A percentile compares a stretch with the other conserved stretches of the same genome.
Evolutionary conservation across 2,113 vertebrate species (phyloP).

Genomic region (Lethenteron reissneri): DNA sequence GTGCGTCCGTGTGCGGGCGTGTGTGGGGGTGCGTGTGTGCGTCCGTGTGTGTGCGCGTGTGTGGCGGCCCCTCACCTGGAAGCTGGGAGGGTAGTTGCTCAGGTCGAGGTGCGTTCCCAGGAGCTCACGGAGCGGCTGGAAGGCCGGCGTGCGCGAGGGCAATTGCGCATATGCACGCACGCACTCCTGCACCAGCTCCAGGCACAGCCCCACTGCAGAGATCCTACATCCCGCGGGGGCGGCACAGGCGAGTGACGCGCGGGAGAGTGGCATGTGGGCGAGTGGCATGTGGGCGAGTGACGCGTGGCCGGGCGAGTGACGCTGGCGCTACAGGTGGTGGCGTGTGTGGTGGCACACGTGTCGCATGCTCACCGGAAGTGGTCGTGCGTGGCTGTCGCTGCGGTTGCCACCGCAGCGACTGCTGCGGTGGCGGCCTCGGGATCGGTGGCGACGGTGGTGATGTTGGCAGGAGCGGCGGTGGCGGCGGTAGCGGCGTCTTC

Average conservation of each 20-base stretch:
- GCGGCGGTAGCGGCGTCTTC: no score
- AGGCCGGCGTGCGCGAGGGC: conserved; percentile 30
- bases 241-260: background rate
- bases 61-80: conserved; percentile 32
- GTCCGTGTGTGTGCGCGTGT: background rate
- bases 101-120: conserved; percentile 29
- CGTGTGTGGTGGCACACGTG: no score
- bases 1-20: background rate
- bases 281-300: background rate
- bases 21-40: background rate
- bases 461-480: no score
- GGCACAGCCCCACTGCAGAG: conserved; percentile 34
- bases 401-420: no score
- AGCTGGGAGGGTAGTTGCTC: conserved; percentile 20
- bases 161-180: conserved; percentile 32
- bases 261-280: background rate
- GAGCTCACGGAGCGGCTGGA: conserved; percentile 31
- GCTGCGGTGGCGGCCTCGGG: no score
- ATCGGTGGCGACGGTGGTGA: no score
- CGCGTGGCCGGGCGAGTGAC: no score
- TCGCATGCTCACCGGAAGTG: no score
- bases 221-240: conserved; percentile 30
- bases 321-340: no score
- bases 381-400: no score
- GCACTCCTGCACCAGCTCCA: conserved; percentile 44